These are phyloP conservation scores for Sarcophaga carnaria DNA, from an alignment of 2,888 invertebrate species.

Conservation along the genomic window DNA sequence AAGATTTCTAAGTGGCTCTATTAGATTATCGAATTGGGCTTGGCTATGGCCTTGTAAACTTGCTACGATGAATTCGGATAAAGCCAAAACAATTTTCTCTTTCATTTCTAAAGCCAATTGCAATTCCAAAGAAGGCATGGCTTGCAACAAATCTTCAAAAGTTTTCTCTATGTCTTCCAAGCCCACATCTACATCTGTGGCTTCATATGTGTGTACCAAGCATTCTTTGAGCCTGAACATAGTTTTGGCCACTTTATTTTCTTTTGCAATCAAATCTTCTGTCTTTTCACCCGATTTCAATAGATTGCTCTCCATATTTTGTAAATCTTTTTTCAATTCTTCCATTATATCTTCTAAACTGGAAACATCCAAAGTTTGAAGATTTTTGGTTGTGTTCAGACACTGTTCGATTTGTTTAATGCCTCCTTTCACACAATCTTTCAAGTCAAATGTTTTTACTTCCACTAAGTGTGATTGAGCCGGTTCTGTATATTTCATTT, in stretches of 20 bases:
- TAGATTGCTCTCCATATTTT: conserved; percentile 73
- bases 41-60: conserved; percentile 48
- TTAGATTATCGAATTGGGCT: conserved; percentile 67
- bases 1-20: conserved; percentile 73
- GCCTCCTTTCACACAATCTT: conserved; percentile 75
- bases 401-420: conserved; percentile 79
- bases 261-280: conserved; percentile 62
- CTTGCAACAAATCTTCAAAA: conserved; percentile 79
- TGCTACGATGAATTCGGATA: conserved; percentile 71
- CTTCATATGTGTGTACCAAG: conserved; percentile 80
- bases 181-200: conserved; percentile 75
- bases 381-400: conserved; percentile 72
- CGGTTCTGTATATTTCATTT: conserved; percentile 14
- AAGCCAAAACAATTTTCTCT: conserved; percentile 76
- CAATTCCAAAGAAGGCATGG: conserved; percentile 79
- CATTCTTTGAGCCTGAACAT: conserved; percentile 80
- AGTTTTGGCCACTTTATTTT: conserved; percentile 75
- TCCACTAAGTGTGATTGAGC: conserved; percentile 63
- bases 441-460: conserved; percentile 68
- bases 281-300: conserved; percentile 65
- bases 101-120: conserved; percentile 82
- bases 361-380: conserved; percentile 71
- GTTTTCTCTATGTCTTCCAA: conserved; percentile 79
- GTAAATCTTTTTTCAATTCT: conserved; percentile 75
- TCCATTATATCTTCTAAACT: conserved; percentile 75